Evolutionary conservation across 2,797 vertebrate genomes (phyloP), one percentile per base, ranked within the genome.

Genomic region (Enteromius paludinosus): DNA sequence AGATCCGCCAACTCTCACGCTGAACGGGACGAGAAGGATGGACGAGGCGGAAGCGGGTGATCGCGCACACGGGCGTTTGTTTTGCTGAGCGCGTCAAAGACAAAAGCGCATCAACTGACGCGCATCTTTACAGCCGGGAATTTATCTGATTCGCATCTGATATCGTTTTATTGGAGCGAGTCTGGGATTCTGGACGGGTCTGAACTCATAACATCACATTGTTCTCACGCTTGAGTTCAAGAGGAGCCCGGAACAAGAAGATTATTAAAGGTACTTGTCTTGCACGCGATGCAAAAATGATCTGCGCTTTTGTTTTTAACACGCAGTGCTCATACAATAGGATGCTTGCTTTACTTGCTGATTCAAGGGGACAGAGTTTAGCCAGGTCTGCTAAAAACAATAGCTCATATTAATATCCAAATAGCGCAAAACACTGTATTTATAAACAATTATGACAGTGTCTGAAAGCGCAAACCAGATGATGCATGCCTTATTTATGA

Each of bases 371-470:
- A 45, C 23, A 20, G 15, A 65, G 70, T 43, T 74, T 74, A 81
- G 79, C 70, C 43, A 3, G n/a, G n/a, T 45, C 12, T 68, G 85
- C 83, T 84, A 77, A 84, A 84, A 88, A 86, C 84, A 86, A 35
- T 54, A 81, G 81, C 82, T 54, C 23, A 14, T 54, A n/a, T 33
- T 64, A 30, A 18, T 5, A 12, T 18, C 8, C 25, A 8, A 15
- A 49, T 28, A 10, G 41, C 4, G 15, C n/a, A 20, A 71, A 20
- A 71, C 0, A 12, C 3, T 17, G 25, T 33, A 23, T 15, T 33
- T 11, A 17, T 41, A 17, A 52, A 65, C 49, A 38, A 30, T 14
- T 18, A 1, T 14, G 35, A 56, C 62, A 25, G 10, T 25, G n/a
- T 25, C 5, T 18, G 12, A 28, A 61, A 3, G 12, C 0, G 66